Conservation (phyloP, 2,113 vertebrate genomes). For the Varanus salvator region DNA sequence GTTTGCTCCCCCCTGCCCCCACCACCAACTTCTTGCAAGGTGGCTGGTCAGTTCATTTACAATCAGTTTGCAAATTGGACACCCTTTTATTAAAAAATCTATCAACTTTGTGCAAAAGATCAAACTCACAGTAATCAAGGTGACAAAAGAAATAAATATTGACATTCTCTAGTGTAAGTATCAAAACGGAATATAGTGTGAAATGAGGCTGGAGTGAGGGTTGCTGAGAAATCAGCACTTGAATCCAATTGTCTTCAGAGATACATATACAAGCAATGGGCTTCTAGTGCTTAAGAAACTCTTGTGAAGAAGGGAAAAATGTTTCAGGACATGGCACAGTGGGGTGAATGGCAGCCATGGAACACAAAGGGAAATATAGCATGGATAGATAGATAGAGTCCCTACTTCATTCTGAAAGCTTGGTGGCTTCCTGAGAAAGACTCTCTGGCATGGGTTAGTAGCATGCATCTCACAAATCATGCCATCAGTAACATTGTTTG, state of each 20-base stretch:
- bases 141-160: constrained; percentile 3
- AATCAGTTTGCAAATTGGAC: neutral
- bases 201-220: neutral
- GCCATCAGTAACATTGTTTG: neutral
- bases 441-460: neutral
- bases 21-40: neutral
- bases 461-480: neutral
- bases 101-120: neutral
- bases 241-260: neutral
- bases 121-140: constrained; percentile 4
- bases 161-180: constrained; percentile 4
- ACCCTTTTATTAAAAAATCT: neutral
- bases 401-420: neutral
- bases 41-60: neutral
- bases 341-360: neutral
- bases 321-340: no score
- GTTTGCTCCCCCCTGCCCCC: neutral
- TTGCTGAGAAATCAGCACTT: neutral
- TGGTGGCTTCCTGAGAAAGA: neutral
- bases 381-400: neutral
- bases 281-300: neutral
- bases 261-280: neutral
- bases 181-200: neutral
- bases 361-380: neutral
- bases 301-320: neutral